Evolutionary conservation across 2,113 vertebrate species (phyloP).

Genomic region (Chascanopsetta lugubris): DNA sequence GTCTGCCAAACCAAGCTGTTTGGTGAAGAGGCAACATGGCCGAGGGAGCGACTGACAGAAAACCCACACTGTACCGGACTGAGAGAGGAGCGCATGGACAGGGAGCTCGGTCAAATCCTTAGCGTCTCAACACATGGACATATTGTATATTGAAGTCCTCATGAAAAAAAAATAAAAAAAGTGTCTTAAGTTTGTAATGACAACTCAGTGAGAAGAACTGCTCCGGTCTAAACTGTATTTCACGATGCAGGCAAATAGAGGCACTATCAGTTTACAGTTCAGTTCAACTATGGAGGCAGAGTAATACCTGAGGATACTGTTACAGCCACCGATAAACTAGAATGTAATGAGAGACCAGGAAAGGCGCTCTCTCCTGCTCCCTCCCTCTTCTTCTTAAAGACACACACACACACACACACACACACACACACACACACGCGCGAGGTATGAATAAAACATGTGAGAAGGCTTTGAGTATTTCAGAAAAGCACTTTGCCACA

Average conservation of each 20-base stretch:
- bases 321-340: constrained; percentile 49
- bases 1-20: constrained; percentile 4
- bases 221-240: constrained; percentile 14
- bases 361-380: neutral
- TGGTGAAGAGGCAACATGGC: too few species aligned
- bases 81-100: too few species aligned
- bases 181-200: too few species aligned
- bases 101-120: neutral
- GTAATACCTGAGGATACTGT: constrained; percentile 52
- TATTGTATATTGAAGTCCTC: neutral
- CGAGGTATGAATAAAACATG: constrained; percentile 66
- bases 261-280: constrained; percentile 25
- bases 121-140: neutral
- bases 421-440: constrained; percentile 6
- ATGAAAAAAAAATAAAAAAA: neutral
- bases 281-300: neutral
- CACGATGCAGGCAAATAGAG: constrained; percentile 12
- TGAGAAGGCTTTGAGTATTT: constrained; percentile 37
- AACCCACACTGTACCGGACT: neutral
- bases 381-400: neutral
- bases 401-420: too few species aligned
- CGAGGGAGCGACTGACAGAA: constrained; percentile 25
- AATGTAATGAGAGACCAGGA: constrained; percentile 56
- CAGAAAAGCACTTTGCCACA: neutral
- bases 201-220: neutral